Evolutionary conservation across 1,140 invertebrate species (phyloP).

Genomic region (Vollenhovia emeryi): DNA sequence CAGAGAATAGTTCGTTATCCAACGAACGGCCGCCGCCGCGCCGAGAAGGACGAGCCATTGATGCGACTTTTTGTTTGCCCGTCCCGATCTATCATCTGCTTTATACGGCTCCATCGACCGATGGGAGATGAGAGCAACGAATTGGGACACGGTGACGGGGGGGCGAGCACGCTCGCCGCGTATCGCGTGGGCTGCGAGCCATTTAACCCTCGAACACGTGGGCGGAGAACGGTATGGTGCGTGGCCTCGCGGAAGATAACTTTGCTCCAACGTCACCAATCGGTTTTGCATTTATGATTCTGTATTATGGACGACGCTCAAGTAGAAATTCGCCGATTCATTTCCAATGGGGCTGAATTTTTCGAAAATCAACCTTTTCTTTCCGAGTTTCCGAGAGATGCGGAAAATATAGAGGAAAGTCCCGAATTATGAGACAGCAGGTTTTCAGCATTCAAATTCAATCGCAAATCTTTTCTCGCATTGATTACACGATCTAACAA

Average conservation of each 20-base stretch:
- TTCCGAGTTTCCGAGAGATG: neutral
- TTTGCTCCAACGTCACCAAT: neutral
- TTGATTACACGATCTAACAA: too few relatives aligned
- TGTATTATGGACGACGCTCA: neutral
- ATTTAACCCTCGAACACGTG: slow-evolving; percentile 8
- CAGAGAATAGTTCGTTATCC: slow-evolving; percentile 55
- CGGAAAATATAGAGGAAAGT: neutral
- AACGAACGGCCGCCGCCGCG: neutral
- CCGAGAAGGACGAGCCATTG: slow-evolving; percentile 38
- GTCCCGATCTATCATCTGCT: slow-evolving; percentile 38
- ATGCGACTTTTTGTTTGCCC: slow-evolving; percentile 46
- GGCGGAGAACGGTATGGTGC: neutral
- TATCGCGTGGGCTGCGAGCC: neutral
- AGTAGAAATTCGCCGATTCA: neutral
- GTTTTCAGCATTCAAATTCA: too few relatives aligned
- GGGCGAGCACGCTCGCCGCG: neutral
- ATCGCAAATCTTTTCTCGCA: too few relatives aligned
- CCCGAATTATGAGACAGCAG: too few relatives aligned
- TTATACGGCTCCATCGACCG: slow-evolving; percentile 37
- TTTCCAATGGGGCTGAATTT: neutral
- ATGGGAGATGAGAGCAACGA: slow-evolving; percentile 12
- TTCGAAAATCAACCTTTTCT: neutral
- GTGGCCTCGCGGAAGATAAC: neutral
- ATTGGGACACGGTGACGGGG: slow-evolving; percentile 27
- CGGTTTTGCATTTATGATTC: slow-evolving; percentile 5